Percentiles rank a stretch among this genome's conserved stretches.
Conservation (phyloP, 1,140 invertebrate genomes). For the Drosophila leontia region DNA sequence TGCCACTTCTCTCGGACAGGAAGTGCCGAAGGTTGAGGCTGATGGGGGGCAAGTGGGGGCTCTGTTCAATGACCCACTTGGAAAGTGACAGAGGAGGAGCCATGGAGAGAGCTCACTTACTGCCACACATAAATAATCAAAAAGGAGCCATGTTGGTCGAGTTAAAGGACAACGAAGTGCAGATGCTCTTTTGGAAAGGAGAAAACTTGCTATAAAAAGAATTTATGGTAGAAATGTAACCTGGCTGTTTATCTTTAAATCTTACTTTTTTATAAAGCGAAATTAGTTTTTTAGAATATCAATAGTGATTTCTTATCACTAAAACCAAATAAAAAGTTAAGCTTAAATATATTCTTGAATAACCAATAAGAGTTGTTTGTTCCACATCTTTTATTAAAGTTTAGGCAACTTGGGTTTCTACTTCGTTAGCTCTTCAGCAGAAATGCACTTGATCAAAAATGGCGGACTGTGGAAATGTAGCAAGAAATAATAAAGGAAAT, state of each 20-base stretch:
- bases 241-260: too few relatives aligned
- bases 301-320: too few relatives aligned
- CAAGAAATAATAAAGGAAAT: slow-evolving; percentile 26
- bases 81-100: slow-evolving; percentile 16
- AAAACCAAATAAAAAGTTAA: too few relatives aligned
- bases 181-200: slow-evolving; percentile 19
- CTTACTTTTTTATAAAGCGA: too few relatives aligned
- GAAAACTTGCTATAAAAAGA: not conserved
- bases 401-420: slow-evolving; percentile 62
- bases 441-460: slow-evolving; percentile 80
- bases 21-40: slow-evolving; percentile 15
- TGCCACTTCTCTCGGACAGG: slow-evolving; percentile 14
- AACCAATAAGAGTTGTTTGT: not conserved
- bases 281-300: too few relatives aligned
- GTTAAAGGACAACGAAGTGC: not conserved
- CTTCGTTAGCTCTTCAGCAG: slow-evolving; percentile 64
- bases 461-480: slow-evolving; percentile 49
- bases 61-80: slow-evolving; percentile 63
- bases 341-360: too few relatives aligned
- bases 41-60: slow-evolving; percentile 4
- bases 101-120: slow-evolving; percentile 24
- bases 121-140: slow-evolving; percentile 39
- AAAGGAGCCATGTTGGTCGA: not conserved
- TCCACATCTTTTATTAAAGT: slow-evolving; percentile 20
- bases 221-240: not conserved